Evolutionary conservation across 2,113 vertebrate genomes (phyloP), one percentile per base, ranked within the genome.

Genomic region (Ochotona curzoniae): DNA sequence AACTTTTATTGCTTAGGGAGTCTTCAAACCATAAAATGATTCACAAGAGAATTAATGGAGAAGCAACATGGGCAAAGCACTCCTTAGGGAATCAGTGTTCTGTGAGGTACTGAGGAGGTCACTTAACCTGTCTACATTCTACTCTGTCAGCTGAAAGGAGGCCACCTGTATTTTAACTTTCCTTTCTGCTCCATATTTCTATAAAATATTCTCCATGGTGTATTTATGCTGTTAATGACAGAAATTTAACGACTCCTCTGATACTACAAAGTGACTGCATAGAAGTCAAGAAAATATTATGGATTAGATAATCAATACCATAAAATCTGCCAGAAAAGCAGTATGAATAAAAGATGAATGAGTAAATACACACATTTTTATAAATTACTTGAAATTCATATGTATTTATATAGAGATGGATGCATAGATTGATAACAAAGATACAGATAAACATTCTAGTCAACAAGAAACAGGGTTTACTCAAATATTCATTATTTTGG

Each of bases 21-120:
- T 94, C 92, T 94, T 97, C 89, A 95, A 93, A 47, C 70, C 84
- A 93, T 95, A 95, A 97, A 96, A 95, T 92, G 95, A 96, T 96
- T 96, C 96, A 89, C 95, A 93, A 87, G 93, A 96, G 97, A 96
- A 96, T 96, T 95, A 95, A 95, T 92, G 92, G 92, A 96, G 95
- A 95, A 95, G 94, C 88, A 94, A 94, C 90, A 94, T n/a, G 57
- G 88, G 64, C 32, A 2, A 5, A 91, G 61, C 14, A 80, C 88
- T 89, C 92, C 91, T 87, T 10, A 26, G 88, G 75, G 95, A 86
- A 76, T 49, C 57, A 30, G 9, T 54, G 70, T 63, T 94, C 73
- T 67, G 66, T 9, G 47, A 18, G 70, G 51, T 83, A 38, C 57
- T 66, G 4, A 70, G 0, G 23, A 96, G 92, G 95, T 96, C 94